Base-by-base conservation (phyloP, 2,113 vertebrate species). In the Callionymus lyra region DNA sequence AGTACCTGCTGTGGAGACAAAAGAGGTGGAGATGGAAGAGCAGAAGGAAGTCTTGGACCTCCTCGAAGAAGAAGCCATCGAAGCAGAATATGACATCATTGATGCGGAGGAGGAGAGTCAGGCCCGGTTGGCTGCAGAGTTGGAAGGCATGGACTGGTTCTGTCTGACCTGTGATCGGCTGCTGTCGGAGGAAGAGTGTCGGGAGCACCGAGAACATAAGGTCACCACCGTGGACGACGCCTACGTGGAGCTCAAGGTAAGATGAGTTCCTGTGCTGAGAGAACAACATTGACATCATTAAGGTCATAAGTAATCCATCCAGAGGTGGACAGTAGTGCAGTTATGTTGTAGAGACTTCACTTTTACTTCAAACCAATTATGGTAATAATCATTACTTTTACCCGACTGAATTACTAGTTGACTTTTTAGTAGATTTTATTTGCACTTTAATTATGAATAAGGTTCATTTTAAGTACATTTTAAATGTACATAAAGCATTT, bases 81-180 rank as follows among this genome's bases (percentile, higher is more conserved):
- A 89, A 36, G 76, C 68, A 16, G 86, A 74, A 9, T 86, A 87
- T 76, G 85, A 90, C 37, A 79, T 86, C 47, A 80, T 85, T 38
- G 88, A 88, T 54, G 79, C 76, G 38, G 85, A 88, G 50, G 86
- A 91, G 11, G 47, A 71, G n/a, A 74, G 65, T 21, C 77, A 79
- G 47, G 73, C 82, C 34, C 77, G 79, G 19, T 77, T 66, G 59
- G 88, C 91, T 55, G 43, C 18, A 1, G 88, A 86, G 68, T 87
- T 85, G 53, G 41, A 70, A 8, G 87, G 86, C 46, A 65, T 85
- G 66, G 88, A 96, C 63, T 86, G 85, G 19, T 98, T 90, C 16
- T 99, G 94, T 68, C 70, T 85, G 31, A 80, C 82, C 36, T 99
- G 94, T 64, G 89, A 72, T 56, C 78, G 82, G 66, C 86, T 89